Evolutionary conservation across 2,113 vertebrate species (phyloP), one percentile per base, ranked within the genome.

Genomic region (Elephas maximus): DNA sequence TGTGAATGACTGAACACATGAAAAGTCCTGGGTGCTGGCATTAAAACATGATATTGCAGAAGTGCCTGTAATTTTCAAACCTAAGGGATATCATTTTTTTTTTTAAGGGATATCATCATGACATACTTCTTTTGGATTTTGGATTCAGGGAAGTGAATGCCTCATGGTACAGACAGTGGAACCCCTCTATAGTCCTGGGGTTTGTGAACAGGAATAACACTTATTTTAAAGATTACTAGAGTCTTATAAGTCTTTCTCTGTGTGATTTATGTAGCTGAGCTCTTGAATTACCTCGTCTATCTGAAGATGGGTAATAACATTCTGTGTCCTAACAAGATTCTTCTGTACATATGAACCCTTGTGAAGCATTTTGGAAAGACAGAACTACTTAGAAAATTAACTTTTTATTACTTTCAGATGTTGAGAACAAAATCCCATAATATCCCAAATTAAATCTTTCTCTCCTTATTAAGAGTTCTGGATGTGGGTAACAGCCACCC

Each of bases 281-380:
- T 85, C 92, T 78, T 37, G 77, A 92, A 45, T 8, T 8, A 20
- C 85, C 88, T 88, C 84, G 84, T 33, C 51, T 41, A 37, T 41
- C 69, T 48, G 78, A 85, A 51, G 57, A 41, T 15, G 28, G 28
- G 23, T 30, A 9, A 67, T 33, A 33, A 53, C 24, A 30, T 84
- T 79, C 60, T 23, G 24, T 45, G 28, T 82, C 45, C 37, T 17
- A 53, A 51, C 4, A 51, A 88, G 60, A 44, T 12, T 65, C 45
- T 81, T 81, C 60, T 57, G 48, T 73, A 77, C 77, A 37, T 21
- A 6, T 63, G 82, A 96, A 76, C 60, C 89, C 85, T 87, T n/a
- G 18, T 20, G 80, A 93, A 96, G 71, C 91, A 90, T 94, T 95
- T 84, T 57, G n/a, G 78, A 96, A 95, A 97, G 95, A 96, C 93